Evolutionary conservation across 2,113 vertebrate genomes (phyloP), one percentile per base, ranked within the genome.

Genomic region (Phyllostomus hastatus): DNA sequence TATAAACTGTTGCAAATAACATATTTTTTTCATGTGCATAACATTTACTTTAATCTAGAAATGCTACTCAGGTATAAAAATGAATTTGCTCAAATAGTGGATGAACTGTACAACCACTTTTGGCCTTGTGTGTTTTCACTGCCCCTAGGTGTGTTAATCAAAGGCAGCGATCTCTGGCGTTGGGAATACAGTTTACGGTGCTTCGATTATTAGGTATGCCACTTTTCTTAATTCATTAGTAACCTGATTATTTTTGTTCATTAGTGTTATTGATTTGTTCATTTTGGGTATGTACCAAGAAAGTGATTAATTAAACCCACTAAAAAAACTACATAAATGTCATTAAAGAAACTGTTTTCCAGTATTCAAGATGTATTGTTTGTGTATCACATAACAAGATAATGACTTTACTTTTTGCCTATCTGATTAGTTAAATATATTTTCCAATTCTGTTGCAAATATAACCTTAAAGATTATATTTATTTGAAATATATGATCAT

Each of bases 111-210:
- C 14, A 35, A 15, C 26, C 4, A 41, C 52, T 87, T 46, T 66
- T 90, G 5, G n/a, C 90, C n/a, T 97, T 14, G 61, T 73, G 20
- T 54, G 2, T 75, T 20, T 85, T 95, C 67, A 81, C 70, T 91
- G 14, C 87, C 90, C 87, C 10, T 66, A 98, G 97, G 57, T 98
- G 97, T 96, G 97, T 97, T 75, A 70, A 97, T 93, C 91, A 97
- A 5, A 94, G 43, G 3, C 94, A 97, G 4, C 96, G 97, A 3
- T 97, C 97, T 75, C 86, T 98, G 87, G 97, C 97, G 2, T n/a
- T 98, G 69, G 97, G 97, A 80, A 88, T 96, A 59, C 96, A 98
- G 50, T 97, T 97, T 69, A 94, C 90, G 46, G 50, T 98, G 43
- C 91, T 98, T 85, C 97, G 97, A 38, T 73, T 98, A 95, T 31